Evolutionary conservation across 2,888 invertebrate species (phyloP).

Genomic region (Ecdyonurus torrentis): DNA sequence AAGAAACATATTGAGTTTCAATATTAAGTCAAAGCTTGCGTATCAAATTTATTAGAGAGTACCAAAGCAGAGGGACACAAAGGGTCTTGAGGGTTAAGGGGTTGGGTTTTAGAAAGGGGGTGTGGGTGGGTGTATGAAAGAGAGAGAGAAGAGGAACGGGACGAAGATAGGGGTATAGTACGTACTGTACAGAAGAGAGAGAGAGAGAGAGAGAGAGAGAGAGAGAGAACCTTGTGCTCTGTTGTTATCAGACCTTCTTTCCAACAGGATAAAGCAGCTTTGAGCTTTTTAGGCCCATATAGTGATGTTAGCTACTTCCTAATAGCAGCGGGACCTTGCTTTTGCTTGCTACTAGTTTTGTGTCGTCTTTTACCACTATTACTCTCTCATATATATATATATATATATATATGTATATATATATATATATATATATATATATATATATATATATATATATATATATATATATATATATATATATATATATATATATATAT

Average conservation of each 20-base stretch:
- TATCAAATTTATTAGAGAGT: conserved; percentile 1
- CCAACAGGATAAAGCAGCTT: conserved; percentile 1
- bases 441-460: too few relatives aligned
- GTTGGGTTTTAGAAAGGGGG: conserved; percentile 4
- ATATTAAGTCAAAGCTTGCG: neutral
- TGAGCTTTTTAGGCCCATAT: conserved; percentile 10
- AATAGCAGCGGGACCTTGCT: too few relatives aligned
- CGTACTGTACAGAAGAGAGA: neutral
- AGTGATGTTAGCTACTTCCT: conserved; percentile 12
- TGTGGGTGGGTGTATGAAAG: conserved; percentile 3
- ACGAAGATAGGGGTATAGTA: neutral
- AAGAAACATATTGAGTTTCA: neutral
- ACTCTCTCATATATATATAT: too few relatives aligned
- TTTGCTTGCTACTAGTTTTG: too few relatives aligned
- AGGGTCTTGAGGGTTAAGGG: neutral
- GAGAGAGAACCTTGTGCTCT: conserved; percentile 3
- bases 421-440: too few relatives aligned
- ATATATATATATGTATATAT: too few relatives aligned
- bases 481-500: too few relatives aligned
- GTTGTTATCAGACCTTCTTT: neutral
- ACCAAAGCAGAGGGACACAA: neutral
- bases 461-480: too few relatives aligned
- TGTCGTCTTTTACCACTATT: too few relatives aligned
- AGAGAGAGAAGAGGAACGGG: neutral
- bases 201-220: neutral